Evolutionary conservation across 2,888 invertebrate genomes (phyloP), one percentile per base, ranked within the genome.

Genomic region (Oxystoma pomonae): DNA sequence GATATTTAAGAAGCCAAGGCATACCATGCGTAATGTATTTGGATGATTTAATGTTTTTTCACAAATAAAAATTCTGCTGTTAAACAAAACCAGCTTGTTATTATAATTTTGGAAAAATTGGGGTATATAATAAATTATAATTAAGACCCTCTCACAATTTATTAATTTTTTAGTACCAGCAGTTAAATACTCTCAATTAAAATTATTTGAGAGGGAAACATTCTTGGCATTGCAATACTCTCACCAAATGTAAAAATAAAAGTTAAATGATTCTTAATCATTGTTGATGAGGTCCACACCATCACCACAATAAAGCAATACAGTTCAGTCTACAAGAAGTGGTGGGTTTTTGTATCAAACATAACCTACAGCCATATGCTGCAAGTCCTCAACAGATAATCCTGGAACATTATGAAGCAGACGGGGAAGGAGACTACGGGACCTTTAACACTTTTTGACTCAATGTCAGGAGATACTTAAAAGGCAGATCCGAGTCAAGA

Each of bases 121-220:
- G 69, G 70, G 2, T 70, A 68, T 57, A 57, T 70, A 50, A 65
- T 70, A 20, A 70, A 70, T 62, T 49, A 12, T 17, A 57, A 68
- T 35, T 7, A 35, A 12, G 12, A 12, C 3, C 3, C 12, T 35
- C 12, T 35, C 12, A 35, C 35, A 35, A 35, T 35, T 7, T 12
- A 35, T 35, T 35, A 12, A 12, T 35, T 3, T 35, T 3, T 12
- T 35, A 12, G 35, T 35, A 35, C 35, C 35, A 35, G 35, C 35
- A 35, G 35, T 35, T 7, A 35, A 35, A 12, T 35, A 35, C 12
- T 35, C 35, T 12, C 35, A 3, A 35, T 7, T 35, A 35, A 35
- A 35, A 35, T 7, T 35, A 3, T 35, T 35, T 3, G 35, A 35
- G 12, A 35, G 35, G n/a, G n/a, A n/a, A n/a, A n/a, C n/a, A n/a